phyloP scores from a whole-genome alignment of 23 tunicate genomes.

The Phallusia fumigata region DNA sequence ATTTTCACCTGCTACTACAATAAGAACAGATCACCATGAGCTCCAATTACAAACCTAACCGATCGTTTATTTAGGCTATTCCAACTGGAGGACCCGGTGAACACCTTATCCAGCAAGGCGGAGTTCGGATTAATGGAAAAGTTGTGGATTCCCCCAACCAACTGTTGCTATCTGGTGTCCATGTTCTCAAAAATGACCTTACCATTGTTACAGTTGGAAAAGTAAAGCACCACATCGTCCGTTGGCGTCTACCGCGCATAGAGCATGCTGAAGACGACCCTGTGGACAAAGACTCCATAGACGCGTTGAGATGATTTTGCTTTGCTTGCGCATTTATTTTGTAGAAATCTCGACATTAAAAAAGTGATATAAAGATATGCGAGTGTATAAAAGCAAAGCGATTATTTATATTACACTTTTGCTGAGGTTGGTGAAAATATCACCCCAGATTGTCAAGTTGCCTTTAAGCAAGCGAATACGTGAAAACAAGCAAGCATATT shows the following conservation, averaged over 20 bases:
- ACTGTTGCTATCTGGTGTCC: constrained; percentile 56
- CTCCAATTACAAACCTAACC: too few species aligned
- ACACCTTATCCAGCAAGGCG: constrained; percentile 55
- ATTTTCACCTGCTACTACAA: too few species aligned
- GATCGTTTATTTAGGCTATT: constrained; percentile 53
- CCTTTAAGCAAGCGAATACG: too few species aligned
- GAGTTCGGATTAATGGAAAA: constrained; percentile 56
- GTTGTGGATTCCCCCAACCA: constrained; percentile 36
- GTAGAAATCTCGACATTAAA: too few species aligned
- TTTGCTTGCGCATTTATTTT: neutral
- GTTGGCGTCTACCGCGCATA: constrained; percentile 69
- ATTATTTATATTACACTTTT: too few species aligned
- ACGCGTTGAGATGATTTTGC: neutral
- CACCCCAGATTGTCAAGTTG: too few species aligned
- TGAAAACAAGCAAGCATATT: too few species aligned
- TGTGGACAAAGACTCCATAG: neutral
- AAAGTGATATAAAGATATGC: too few species aligned
- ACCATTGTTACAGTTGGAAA: constrained; percentile 68
- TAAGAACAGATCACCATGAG: too few species aligned
- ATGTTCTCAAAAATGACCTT: constrained; percentile 79
- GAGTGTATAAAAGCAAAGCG: too few species aligned
- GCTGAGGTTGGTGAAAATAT: too few species aligned
- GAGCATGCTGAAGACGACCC: constrained; percentile 30
- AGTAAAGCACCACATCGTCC: constrained; percentile 45
- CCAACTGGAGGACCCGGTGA: constrained; percentile 47